Base-by-base conservation (phyloP, 92 coral and sea anemone species). In the Virgularia gustaviana region DNA sequence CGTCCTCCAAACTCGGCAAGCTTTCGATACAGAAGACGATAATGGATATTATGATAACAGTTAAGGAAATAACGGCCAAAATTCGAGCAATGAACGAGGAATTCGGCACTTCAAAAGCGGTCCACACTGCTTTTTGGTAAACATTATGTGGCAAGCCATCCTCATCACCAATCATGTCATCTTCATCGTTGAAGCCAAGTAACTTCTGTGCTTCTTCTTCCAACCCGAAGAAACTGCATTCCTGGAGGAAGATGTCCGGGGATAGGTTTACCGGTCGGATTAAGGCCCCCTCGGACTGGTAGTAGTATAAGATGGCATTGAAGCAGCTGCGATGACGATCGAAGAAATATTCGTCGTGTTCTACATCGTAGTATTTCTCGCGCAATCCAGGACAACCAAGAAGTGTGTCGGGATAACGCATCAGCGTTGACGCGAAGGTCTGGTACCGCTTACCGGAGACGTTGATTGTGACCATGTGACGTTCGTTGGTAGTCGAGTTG, bases 311-410 rank as follows among this genome's bases (percentile, higher is more conserved):
- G 41, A 94, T 94, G 65, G 99, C 89, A 9, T 94, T 94, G 58
- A 94, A 94, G 0, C 96, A 87, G 22, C 99, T 80, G 2, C 99
- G 88, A 57, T 94, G 96, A 0, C 99, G 91, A 74, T 94, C 99
- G 61, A 94, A 94, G 65, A 94, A 94, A 58, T 81, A 90, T 59
- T 94, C 96, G 52, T 77, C 83, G 49, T 94, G 87, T 60, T 77
- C 63, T 61, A 79, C 65, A 70, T 89, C 96, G 68, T 75, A 94
- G 65, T 66, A 90, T n/a, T 38, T 23, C 57, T 85, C 75, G 8
- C 99, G 75, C 72, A 81, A 82, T 56, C 90, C 90, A 16, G 85
- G 73, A 35, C 81, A 80, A 6, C 99, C 99, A 24, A 94, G 71
- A 57, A 94, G 80, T 20, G 99, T 94, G 83, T 87, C 81, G 23